Evolutionary conservation across 2,797 vertebrate species (phyloP).

Genomic region (Pseudocheirus occidentalis): DNA sequence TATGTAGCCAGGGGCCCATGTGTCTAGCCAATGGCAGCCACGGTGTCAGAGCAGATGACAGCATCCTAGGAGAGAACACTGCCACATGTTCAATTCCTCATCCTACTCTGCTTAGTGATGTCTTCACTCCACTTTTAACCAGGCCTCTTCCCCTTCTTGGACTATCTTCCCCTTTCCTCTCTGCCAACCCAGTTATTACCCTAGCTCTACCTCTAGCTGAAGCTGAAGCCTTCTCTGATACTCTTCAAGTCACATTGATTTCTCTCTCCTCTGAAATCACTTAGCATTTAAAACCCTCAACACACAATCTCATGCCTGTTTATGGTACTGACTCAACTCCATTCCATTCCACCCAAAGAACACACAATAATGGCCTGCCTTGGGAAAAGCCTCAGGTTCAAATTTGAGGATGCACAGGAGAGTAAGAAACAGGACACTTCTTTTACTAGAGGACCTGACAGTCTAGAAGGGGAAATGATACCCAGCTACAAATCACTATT

Average conservation of each 20-base stretch:
- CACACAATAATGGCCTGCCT: neutral
- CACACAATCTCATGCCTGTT: neutral
- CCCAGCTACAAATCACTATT: too few relatives aligned
- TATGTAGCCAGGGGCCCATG: neutral
- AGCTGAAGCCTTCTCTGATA: neutral
- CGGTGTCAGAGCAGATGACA: neutral
- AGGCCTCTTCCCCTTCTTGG: neutral
- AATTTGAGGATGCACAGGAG: neutral
- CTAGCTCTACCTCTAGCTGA: neutral
- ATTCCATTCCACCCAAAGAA: neutral
- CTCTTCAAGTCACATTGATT: neutral
- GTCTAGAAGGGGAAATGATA: too few relatives aligned
- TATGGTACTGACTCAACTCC: neutral
- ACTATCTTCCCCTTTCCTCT: neutral
- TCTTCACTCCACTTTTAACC: neutral
- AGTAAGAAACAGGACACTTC: neutral
- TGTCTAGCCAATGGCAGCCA: neutral
- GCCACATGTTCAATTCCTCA: neutral
- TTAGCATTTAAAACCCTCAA: neutral
- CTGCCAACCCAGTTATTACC: neutral
- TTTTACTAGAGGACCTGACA: too few relatives aligned
- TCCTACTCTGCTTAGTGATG: neutral
- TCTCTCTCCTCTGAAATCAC: neutral
- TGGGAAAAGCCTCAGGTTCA: neutral
- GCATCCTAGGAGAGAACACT: neutral